Base-by-base conservation (phyloP, 2,113 vertebrate species). In the Rhizomys pruinosus region DNA sequence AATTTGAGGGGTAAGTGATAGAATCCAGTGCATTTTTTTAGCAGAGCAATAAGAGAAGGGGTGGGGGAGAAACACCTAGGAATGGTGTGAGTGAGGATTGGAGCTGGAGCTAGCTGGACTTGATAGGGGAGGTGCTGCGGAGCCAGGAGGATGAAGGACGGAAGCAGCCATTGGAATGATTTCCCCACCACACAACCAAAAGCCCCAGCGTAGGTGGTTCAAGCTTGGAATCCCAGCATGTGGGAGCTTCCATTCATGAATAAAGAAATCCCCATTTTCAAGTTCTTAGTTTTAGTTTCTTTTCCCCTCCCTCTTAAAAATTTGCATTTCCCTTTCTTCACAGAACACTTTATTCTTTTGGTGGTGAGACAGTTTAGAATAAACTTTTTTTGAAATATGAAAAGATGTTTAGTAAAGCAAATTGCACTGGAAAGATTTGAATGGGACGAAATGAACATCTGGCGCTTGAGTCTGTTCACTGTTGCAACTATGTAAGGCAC, bases 381-480 rank as follows among this genome's bases (percentile, higher is more conserved):
- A 11, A 69, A 61, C 39, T 7, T 37, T 86, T 68, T 78, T 32
- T 32, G 78, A 86, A 39, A 81, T 2, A n/a, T 69, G n/a, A 44
- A 82, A 94, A 90, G 72, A 23, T 29, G 85, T 68, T 77, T 86
- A 92, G 42, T 57, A 77, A 92, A 77, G 27, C 23, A 47, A 85
- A 85, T n/a, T 61, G 29, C 37, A 10, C 61, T 77, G 44, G 72
- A 81, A n/a, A 81, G 19, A 80, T 52, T 68, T 73, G 73, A 92
- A 61, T 59, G 68, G 68, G 72, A 84, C 25, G 59, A 20, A 34
- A 66, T 59, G 29, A 92, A 84, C 61, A 71, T 64, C 55, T 90
- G 29, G 63, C 29, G 52, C 68, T 42, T 84, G 72, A 80, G 92
- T 77, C 25, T 44, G 12, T 80, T 79, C 59, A 27, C 44, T 6